Conservation (phyloP, 1,140 invertebrate species). For the Pseudachorutes palmiensis region DNA sequence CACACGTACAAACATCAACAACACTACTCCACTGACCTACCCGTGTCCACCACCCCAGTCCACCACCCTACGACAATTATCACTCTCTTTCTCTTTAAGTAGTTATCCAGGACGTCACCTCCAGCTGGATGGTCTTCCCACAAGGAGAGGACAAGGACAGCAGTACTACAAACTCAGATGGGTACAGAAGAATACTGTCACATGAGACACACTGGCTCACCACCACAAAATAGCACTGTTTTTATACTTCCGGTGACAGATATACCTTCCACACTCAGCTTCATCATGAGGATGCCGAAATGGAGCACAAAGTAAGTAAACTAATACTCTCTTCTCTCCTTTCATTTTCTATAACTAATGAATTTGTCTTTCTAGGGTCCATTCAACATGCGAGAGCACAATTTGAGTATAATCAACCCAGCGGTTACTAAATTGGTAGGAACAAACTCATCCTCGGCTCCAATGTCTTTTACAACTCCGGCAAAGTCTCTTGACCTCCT, state of each 20-base stretch:
- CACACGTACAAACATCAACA: too few species aligned
- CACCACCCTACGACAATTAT: too few species aligned
- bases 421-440: constrained; percentile 31
- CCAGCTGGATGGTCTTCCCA: too few species aligned
- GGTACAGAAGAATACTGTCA: too few species aligned
- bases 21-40: too few species aligned
- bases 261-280: not conserved
- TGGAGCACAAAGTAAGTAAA: not conserved
- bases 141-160: too few species aligned
- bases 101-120: too few species aligned
- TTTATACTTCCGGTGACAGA: not conserved
- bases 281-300: not conserved
- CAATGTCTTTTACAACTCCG: constrained; percentile 33
- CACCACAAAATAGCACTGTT: not conserved
- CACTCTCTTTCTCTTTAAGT: too few species aligned
- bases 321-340: not conserved
- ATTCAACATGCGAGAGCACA: constrained; percentile 37
- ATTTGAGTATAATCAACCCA: constrained; percentile 37
- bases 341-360: not conserved
- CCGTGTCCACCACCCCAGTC: too few species aligned
- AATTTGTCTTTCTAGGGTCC: constrained; percentile 30
- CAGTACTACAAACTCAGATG: too few species aligned
- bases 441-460: constrained; percentile 25
- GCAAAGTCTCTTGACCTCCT: constrained; percentile 53
- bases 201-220: not conserved